Conservation (phyloP, 2,113 vertebrate species). For the Enhydra lutris region DNA sequence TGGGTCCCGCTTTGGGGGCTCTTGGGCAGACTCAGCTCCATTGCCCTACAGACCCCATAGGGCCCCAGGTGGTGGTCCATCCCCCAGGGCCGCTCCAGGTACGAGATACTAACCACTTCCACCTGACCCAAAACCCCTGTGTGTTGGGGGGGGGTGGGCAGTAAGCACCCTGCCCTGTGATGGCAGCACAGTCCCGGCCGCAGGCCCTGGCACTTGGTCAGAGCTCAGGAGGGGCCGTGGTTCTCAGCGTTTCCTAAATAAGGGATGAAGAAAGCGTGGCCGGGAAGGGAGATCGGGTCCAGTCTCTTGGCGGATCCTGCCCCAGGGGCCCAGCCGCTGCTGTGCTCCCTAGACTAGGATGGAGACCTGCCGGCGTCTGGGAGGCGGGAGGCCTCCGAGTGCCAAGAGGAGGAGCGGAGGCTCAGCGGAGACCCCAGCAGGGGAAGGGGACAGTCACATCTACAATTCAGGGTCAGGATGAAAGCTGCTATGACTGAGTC, state of each 20-base stretch:
- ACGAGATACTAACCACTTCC: background rate
- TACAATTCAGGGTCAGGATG: accelerated
- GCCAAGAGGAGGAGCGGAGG: background rate
- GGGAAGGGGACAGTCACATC: accelerated
- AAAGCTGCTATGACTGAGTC: accelerated
- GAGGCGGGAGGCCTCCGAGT: background rate
- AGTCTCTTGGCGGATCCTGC: accelerated
- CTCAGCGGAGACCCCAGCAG: background rate
- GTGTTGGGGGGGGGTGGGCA: background rate
- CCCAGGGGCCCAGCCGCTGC: accelerated
- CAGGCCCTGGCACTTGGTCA: background rate
- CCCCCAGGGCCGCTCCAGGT: background rate
- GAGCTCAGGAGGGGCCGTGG: accelerated
- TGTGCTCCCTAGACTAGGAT: background rate
- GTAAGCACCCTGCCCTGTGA: background rate
- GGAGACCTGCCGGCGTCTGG: background rate
- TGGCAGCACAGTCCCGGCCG: accelerated
- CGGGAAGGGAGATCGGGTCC: background rate
- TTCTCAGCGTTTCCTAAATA: background rate
- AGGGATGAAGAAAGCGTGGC: no score
- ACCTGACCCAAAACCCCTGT: background rate
- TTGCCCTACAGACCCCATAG: accelerated
- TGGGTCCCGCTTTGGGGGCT: background rate
- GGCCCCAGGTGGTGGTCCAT: background rate
- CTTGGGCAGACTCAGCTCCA: background rate